Base-by-base conservation (phyloP, 2,888 invertebrate genomes). In the Ditylenchus weischeri region DNA sequence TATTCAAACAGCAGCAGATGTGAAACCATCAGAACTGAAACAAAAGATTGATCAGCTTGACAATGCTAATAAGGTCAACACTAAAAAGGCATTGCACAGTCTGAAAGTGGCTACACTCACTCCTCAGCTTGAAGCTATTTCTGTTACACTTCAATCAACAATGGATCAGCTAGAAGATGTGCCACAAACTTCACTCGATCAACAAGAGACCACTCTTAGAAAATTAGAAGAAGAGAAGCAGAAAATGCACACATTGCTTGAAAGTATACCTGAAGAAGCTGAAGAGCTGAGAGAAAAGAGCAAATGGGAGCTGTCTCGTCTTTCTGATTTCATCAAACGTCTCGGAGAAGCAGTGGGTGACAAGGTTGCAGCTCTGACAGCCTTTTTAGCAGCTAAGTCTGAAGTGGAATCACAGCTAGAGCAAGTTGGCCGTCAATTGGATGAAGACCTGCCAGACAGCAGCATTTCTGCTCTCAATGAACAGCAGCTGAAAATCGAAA, bases 211-310 rank as follows among this genome's bases (percentile, higher is more conserved):
- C 43, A 21, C 38, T 19, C 51, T 65, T 11, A 19, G 64, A 35
- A 19, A 49, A 36, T 47, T 66, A 6, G 66, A 64, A n/a, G 66
- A 29, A 19, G 49, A 66, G 51, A 66, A 66, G 68, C 67, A 62
- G 36, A 67, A 36, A 38, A 49, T 66, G 19, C 36, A 43, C 23
- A 62, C 47, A n/a, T 51, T 54, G 50, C 29, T 54, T n/a, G 66
- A 66, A 21, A 65, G n/a, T 23, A 47, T 66, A 11, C 66, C 66
- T 29, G 66, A 65, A 49, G 66, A 64, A 15, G 65, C 66, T 29
- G 66, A 66, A 43, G 23, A 38, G 21, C 18, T 57, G n/a, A 57
- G 23, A 29, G 23, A 57, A 29, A 57, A 57, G 58, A 57, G 58
- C 58, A 57, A n/a, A 23, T 57, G 23, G 23, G 23, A 57, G 23